A percentile compares a stretch with the other conserved stretches of the same genome.
Conservation (phyloP, 1,140 invertebrate genomes). For the Octopus bimaculoides region DNA sequence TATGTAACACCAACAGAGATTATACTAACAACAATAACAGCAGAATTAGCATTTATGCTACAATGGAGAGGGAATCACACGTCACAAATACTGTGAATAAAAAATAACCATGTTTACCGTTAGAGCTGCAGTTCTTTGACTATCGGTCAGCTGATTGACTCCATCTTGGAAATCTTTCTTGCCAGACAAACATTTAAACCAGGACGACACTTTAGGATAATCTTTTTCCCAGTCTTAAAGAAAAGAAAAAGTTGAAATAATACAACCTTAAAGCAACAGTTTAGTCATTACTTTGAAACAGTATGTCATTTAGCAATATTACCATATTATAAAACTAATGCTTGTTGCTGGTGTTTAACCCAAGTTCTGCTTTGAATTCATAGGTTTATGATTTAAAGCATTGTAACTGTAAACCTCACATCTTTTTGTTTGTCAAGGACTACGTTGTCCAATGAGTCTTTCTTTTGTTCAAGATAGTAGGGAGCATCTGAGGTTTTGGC, state of each 20-base stretch:
- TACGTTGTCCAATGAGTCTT: too few relatives aligned
- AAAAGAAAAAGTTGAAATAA: constrained; percentile 11
- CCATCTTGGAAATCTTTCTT: constrained; percentile 58
- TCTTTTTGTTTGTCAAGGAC: too few relatives aligned
- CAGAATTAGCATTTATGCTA: too few relatives aligned
- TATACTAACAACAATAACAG: too few relatives aligned
- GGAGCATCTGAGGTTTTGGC: too few relatives aligned
- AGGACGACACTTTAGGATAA: constrained; percentile 56
- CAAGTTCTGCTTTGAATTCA: background rate
- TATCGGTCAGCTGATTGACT: constrained; percentile 19
- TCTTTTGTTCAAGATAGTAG: too few relatives aligned
- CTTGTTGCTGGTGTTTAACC: background rate
- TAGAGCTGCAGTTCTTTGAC: constrained; percentile 22
- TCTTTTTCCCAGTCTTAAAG: constrained; percentile 32
- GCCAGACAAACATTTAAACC: constrained; percentile 60
- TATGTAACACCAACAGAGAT: too few relatives aligned
- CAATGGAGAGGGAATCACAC: too few relatives aligned
- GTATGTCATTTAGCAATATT: background rate
- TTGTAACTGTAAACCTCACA: background rate
- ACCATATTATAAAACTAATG: background rate
- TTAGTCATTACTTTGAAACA: background rate
- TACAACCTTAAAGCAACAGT: background rate
- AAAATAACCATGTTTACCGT: constrained; percentile 16
- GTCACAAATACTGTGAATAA: too few relatives aligned
- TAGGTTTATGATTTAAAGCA: background rate